A percentile compares a stretch with the other conserved stretches of the same genome.
Conservation (phyloP, 1,140 invertebrate species). For the Neodiprion lecontei region DNA sequence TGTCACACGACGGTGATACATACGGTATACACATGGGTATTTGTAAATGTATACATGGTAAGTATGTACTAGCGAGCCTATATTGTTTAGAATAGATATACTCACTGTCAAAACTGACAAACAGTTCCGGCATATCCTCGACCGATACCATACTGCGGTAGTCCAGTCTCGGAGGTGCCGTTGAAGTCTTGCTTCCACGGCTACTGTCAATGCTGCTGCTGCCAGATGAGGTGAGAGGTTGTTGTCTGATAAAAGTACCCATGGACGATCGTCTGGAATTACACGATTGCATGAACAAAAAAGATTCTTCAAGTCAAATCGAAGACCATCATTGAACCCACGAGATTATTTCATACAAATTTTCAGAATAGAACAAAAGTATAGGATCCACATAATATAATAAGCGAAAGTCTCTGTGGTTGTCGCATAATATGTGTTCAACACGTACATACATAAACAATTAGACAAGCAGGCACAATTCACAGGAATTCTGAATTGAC, state of each 20-base stretch:
- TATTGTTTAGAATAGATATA: slow-evolving; percentile 39
- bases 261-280: slow-evolving; percentile 77
- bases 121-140: slow-evolving; percentile 93
- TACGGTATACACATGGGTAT: slow-evolving; percentile 4
- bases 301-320: no score
- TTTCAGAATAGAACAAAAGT: no score
- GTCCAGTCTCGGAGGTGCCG: slow-evolving; percentile 76
- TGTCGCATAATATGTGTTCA: slow-evolving; percentile 9
- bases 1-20: not conserved
- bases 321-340: no score
- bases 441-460: no score
- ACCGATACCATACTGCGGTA: slow-evolving; percentile 92
- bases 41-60: not conserved
- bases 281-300: not conserved
- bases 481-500: slow-evolving; percentile 17
- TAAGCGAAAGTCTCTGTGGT: slow-evolving; percentile 1
- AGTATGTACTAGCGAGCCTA: not conserved
- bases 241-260: slow-evolving; percentile 77
- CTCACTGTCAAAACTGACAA: slow-evolving; percentile 94
- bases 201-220: slow-evolving; percentile 64
- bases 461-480: no score
- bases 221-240: slow-evolving; percentile 56
- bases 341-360: no score
- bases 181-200: slow-evolving; percentile 64
- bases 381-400: slow-evolving; percentile 26